These are phyloP conservation scores for Mus musculus DNA, from an alignment of 2,113 vertebrate genomes.

Conservation along the genomic window GRCm39 chr13:36556001-36556500, in stretches of 20 bases:
- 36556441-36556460: background rate
- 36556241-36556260: too few relatives aligned
- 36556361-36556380: background rate
- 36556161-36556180: background rate
- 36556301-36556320: background rate
- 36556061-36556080: background rate
- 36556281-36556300: too few relatives aligned
- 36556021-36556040: background rate
- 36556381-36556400: background rate
- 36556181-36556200: background rate
- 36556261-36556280: too few relatives aligned
- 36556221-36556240: background rate
- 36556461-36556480: slow-evolving; percentile 1
- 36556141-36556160: background rate
- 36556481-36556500: background rate
- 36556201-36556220: background rate
- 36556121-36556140: background rate
- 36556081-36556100: background rate
- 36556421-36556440: background rate
- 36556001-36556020: too few relatives aligned
- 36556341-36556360: background rate
- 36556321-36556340: background rate
- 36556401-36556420: background rate
- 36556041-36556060: background rate
- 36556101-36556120: background rate